Evolutionary conservation across 2,888 invertebrate species (phyloP).

Genomic region (Melangyna quadrimaculata): DNA sequence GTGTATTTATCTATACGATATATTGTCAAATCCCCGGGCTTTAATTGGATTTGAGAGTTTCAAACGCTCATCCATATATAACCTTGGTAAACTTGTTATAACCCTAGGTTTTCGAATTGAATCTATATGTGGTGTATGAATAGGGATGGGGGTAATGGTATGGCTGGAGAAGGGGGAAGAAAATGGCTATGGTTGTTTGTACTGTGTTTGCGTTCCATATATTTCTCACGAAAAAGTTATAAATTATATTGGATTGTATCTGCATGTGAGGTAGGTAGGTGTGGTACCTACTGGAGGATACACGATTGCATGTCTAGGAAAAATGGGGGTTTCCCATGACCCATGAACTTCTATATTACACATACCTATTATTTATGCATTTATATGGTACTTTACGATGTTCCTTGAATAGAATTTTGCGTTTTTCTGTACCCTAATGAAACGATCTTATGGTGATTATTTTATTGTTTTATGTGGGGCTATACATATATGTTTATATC

Average conservation of each 20-base stretch:
- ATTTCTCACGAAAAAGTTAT: slow-evolving; percentile 36
- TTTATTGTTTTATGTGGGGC: neutral
- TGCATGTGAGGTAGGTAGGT: neutral
- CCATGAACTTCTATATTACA: slow-evolving; percentile 46
- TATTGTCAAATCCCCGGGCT: slow-evolving; percentile 15
- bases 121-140: neutral
- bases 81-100: slow-evolving; percentile 26
- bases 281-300: too few species aligned
- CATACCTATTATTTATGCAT: neutral
- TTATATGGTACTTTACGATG: neutral
- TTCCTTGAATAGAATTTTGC: neutral
- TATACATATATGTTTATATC: neutral
- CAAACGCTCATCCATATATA: neutral
- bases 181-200: slow-evolving; percentile 2
- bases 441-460: slow-evolving; percentile 4
- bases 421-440: slow-evolving; percentile 9
- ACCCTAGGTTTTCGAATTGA: neutral
- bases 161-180: neutral
- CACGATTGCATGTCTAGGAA: slow-evolving; percentile 50
- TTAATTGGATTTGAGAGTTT: slow-evolving; percentile 25
- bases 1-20: slow-evolving; percentile 4
- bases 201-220: neutral
- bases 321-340: slow-evolving; percentile 18
- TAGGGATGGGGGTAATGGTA: neutral
- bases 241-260: slow-evolving; percentile 18